Conservation (phyloP, 2,888 invertebrate genomes). For the Drosophila anceps region DNA sequence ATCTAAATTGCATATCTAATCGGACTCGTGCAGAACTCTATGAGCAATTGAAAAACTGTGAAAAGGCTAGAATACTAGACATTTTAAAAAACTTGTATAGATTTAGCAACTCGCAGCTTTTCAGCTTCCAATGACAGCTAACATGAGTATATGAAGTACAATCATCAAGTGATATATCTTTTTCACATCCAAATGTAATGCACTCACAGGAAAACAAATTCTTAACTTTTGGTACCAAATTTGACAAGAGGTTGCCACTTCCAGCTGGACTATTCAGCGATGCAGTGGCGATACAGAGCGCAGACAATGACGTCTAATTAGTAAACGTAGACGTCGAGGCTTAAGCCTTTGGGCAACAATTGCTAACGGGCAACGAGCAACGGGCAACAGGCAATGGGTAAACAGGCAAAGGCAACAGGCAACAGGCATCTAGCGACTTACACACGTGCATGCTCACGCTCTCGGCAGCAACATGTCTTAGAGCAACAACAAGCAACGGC, state of each 20-base stretch:
- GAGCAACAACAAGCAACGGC: constrained; percentile 42
- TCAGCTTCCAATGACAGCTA: no score
- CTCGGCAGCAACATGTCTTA: constrained; percentile 35
- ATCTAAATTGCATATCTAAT: no score
- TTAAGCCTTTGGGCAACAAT: constrained; percentile 14
- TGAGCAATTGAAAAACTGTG: no score
- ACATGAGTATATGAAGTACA: not conserved
- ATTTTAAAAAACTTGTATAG: no score
- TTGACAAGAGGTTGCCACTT: constrained; percentile 33
- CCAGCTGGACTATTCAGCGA: constrained; percentile 43
- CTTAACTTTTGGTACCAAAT: not conserved
- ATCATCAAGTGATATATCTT: not conserved
- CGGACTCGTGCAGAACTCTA: no score
- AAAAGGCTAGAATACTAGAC: no score
- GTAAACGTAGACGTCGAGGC: constrained; percentile 46
- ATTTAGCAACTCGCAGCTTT: no score
- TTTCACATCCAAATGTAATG: not conserved
- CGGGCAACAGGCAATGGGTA: not conserved
- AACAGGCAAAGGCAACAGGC: constrained; percentile 11
- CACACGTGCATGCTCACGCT: constrained; percentile 51
- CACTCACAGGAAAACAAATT: not conserved
- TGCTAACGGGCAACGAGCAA: constrained; percentile 8
- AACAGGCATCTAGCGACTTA: constrained; percentile 15
- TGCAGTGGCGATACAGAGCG: constrained; percentile 39
- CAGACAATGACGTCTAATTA: constrained; percentile 80